Conservation (phyloP, 2,113 vertebrate species). For the Cololabis saira region DNA sequence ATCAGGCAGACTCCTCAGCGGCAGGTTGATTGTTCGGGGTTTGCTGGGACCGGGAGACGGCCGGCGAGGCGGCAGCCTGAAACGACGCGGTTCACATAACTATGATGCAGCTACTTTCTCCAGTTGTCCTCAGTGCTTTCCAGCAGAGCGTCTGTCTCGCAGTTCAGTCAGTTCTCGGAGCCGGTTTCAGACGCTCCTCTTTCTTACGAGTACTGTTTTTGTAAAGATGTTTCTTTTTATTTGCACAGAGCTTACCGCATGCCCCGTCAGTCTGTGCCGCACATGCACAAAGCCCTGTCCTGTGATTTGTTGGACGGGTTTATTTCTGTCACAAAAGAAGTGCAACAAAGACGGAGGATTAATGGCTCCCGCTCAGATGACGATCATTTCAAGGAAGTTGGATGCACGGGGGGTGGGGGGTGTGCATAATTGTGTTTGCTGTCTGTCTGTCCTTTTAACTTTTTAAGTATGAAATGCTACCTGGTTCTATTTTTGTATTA, state of each 20-base stretch:
- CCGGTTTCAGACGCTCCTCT: slow-evolving; percentile 62
- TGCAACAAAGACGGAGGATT: slow-evolving; percentile 51
- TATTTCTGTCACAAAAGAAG: slow-evolving; percentile 73
- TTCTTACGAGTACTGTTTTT: slow-evolving; percentile 65
- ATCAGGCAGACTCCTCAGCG: slow-evolving; percentile 28
- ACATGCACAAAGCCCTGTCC: slow-evolving; percentile 53
- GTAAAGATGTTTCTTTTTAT: slow-evolving; percentile 46
- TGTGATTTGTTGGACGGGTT: slow-evolving; percentile 51
- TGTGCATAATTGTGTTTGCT: slow-evolving; percentile 51
- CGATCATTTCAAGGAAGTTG: slow-evolving; percentile 50
- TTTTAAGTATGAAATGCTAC: slow-evolving; percentile 64
- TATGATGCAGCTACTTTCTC: slow-evolving; percentile 63
- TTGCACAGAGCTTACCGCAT: slow-evolving; percentile 54
- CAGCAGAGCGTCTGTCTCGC: slow-evolving; percentile 40
- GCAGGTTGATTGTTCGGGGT: slow-evolving; percentile 20
- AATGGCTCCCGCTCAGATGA: slow-evolving; percentile 47
- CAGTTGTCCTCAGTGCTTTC: slow-evolving; percentile 60
- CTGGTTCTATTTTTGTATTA: slow-evolving; percentile 80
- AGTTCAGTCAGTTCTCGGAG: slow-evolving; percentile 32
- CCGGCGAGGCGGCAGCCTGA: slow-evolving; percentile 9
- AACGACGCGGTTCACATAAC: slow-evolving; percentile 29
- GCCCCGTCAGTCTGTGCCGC: slow-evolving; percentile 58
- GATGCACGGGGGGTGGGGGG: slow-evolving; percentile 2
- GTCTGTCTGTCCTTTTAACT: slow-evolving; percentile 57
- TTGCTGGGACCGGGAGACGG: slow-evolving; percentile 1